Evolutionary conservation across 2,888 invertebrate genomes (phyloP).

Genomic region (Macaria notata): DNA sequence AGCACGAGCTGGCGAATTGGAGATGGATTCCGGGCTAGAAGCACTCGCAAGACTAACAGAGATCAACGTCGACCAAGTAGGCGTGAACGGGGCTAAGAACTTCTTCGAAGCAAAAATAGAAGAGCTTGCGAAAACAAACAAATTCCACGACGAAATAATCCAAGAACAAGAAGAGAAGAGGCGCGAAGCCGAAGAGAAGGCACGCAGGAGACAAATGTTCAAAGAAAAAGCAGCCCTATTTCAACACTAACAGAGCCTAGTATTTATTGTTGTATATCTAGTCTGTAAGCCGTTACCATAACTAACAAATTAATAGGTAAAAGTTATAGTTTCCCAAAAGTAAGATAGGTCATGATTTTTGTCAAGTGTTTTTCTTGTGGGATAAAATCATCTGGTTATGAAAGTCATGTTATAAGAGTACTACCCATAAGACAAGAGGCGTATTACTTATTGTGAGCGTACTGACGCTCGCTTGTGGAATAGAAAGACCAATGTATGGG

Average conservation of each 20-base stretch:
- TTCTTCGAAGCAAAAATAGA: constrained; percentile 99
- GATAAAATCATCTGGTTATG: too few relatives aligned
- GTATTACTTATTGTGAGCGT: too few relatives aligned
- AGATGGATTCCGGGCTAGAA: constrained; percentile 92
- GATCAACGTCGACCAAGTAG: constrained; percentile 96
- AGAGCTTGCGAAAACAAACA: constrained; percentile 90
- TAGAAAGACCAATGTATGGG: too few relatives aligned
- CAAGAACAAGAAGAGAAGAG: constrained; percentile 95
- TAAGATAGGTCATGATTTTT: too few relatives aligned
- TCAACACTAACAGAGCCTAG: constrained; percentile 57
- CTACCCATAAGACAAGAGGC: too few relatives aligned
- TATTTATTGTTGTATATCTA: constrained; percentile 51
- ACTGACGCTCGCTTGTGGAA: too few relatives aligned
- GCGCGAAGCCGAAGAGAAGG: constrained; percentile 91
- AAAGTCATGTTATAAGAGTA: too few relatives aligned
- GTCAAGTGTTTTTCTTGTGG: too few relatives aligned
- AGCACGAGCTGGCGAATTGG: constrained; percentile 95
- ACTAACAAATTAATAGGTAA: constrained; percentile 40
- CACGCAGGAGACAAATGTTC: constrained; percentile 90
- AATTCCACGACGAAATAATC: constrained; percentile 96
- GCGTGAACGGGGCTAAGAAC: constrained; percentile 96
- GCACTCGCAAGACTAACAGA: constrained; percentile 94
- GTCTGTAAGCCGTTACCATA: constrained; percentile 79
- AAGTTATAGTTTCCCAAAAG: background rate
- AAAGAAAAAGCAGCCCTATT: constrained; percentile 95